Percentiles rank a stretch among this genome's conserved stretches.
Evolutionary conservation across 2,888 invertebrate species (phyloP).

Genomic region (Macropis europaea): DNA sequence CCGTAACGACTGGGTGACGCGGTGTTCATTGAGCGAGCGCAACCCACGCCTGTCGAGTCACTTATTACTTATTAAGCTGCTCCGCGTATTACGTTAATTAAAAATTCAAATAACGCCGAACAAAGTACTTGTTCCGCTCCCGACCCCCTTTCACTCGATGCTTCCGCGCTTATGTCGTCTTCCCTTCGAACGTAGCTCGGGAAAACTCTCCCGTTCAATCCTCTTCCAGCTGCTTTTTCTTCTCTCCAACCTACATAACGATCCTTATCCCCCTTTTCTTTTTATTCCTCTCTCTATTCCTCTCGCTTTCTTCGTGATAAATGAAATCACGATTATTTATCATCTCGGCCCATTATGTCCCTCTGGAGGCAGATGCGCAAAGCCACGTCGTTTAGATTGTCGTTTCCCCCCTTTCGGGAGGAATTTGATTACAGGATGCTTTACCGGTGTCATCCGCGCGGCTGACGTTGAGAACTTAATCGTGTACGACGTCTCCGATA

Average conservation of each 20-base stretch:
- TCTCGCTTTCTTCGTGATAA: slow-evolving; percentile 36
- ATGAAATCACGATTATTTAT: slow-evolving; percentile 61
- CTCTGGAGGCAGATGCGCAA: slow-evolving; percentile 15
- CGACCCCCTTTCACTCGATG: slow-evolving; percentile 38
- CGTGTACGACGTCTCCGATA: too few relatives aligned
- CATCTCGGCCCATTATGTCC: slow-evolving; percentile 38
- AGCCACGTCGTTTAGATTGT: neutral
- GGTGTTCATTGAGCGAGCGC: slow-evolving; percentile 53
- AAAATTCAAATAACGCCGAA: slow-evolving; percentile 68
- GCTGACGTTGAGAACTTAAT: neutral
- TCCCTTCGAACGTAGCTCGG: slow-evolving; percentile 18
- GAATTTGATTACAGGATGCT: slow-evolving; percentile 21
- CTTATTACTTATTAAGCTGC: slow-evolving; percentile 75
- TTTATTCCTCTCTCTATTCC: slow-evolving; percentile 21
- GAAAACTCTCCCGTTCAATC: neutral
- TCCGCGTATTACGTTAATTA: slow-evolving; percentile 73
- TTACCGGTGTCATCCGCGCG: neutral
- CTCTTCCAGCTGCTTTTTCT: neutral
- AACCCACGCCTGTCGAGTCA: slow-evolving; percentile 46
- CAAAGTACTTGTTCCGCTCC: slow-evolving; percentile 45
- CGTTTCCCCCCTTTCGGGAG: neutral
- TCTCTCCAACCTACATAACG: slow-evolving; percentile 1
- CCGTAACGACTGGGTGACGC: slow-evolving; percentile 71
- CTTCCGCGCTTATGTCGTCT: slow-evolving; percentile 51
- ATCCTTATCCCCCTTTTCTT: slow-evolving; percentile 7